These are phyloP conservation scores for Oscarella lobularis DNA, from an alignment of 37 sponge, comb jelly and placozoan species.

Conservation along the genomic window DNA sequence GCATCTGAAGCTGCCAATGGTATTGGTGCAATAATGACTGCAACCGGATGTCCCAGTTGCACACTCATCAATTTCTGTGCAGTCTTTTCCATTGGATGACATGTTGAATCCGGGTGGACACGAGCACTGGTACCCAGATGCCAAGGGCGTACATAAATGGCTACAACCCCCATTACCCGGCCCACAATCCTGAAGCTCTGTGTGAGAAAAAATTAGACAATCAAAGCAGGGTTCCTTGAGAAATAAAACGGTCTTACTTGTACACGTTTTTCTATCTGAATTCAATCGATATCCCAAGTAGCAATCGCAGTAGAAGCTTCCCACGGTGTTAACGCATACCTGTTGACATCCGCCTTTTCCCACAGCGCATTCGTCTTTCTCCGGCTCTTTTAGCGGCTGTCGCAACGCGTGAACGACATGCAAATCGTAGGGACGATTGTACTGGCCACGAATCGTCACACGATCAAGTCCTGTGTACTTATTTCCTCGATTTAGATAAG, in stretches of 20 bases:
- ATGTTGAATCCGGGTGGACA: not conserved
- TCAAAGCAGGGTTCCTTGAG: too few species aligned
- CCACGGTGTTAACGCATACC: not conserved
- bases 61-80: constrained; percentile 9
- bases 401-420: not conserved
- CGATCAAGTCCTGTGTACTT: not conserved
- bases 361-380: constrained; percentile 1
- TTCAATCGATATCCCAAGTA: not conserved
- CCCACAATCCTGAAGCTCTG: not conserved
- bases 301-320: not conserved
- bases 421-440: not conserved
- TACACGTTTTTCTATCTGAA: not conserved
- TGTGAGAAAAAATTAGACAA: not conserved
- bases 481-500: not conserved
- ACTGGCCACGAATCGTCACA: not conserved
- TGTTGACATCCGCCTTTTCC: constrained; percentile 1
- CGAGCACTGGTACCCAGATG: not conserved
- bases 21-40: constrained; percentile 1
- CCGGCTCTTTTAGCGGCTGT: not conserved
- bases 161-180: not conserved
- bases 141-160: not conserved
- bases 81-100: not conserved
- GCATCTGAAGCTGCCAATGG: not conserved
- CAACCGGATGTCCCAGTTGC: not conserved
- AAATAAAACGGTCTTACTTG: constrained; percentile 6